Base-by-base conservation (phyloP, 2,888 invertebrate genomes). In the Caenorhabditis sinica region DNA sequence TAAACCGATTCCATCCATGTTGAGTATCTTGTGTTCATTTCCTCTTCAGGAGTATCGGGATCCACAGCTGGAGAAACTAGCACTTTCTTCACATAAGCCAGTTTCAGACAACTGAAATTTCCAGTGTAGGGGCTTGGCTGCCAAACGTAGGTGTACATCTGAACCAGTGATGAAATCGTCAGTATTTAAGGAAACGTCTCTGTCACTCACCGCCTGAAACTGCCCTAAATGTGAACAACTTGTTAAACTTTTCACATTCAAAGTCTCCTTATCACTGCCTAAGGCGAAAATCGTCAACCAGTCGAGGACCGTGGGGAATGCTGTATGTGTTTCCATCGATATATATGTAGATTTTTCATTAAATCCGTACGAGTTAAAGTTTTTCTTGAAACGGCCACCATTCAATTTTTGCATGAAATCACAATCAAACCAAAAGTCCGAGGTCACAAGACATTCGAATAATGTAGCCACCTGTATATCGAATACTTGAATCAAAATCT, bases 1-100 rank as follows among this genome's bases (percentile, higher is more conserved):
- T 90, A 91, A 25, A 86, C 75, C 3, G 91, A 90, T 66, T 90
- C 91, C 51, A 89, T 88, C 90, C 90, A 92, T 30, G 91, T 90
- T 13, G 91, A 90, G 71, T 90, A 91, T 20, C 58, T 65, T 23
- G 60, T 51, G 30, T 83, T 86, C 63, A 74, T 76, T 58, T 82
- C 75, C 25, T 82, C 82, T 45, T 82, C 63, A 6, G 69, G 71
- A 6, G 56, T 75, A 8, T 17, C 30, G n/a, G 65, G 61, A 68
- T 90, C 81, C 66, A 92, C 90, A 23, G 92, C 91, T 17, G 92
- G 92, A 5, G 92, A 92, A 11, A 71, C 71, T 88, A 33, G 58
- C 15, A 33, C 79, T 80, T 66, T 66, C n/a, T 72, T 86, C 82
- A 33, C 60, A 25, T 86, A 74, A 15, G 88, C 79, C 4, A 90